Evolutionary conservation across 2,797 vertebrate genomes (phyloP).

Genomic region (Trichosurus vulpecula): DNA sequence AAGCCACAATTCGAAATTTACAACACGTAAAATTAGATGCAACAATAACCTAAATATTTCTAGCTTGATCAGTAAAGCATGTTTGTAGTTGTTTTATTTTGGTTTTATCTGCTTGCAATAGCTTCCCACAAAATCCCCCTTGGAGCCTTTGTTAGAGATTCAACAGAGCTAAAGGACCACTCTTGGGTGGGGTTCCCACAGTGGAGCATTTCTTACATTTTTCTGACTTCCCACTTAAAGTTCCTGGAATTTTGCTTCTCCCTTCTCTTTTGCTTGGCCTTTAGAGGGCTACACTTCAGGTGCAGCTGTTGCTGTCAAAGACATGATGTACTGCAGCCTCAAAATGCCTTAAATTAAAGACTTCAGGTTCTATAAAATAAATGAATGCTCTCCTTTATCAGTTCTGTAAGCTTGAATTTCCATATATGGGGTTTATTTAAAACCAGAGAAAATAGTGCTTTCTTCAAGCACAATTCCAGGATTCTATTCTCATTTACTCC

Average conservation of each 20-base stretch:
- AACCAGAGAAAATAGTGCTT: not conserved
- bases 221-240: not conserved
- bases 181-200: not conserved
- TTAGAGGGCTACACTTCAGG: constrained; percentile 11
- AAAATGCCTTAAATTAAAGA: not conserved
- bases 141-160: not conserved
- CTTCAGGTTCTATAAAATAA: not conserved
- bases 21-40: not conserved
- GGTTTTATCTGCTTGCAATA: not conserved
- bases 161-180: not conserved
- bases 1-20: not conserved
- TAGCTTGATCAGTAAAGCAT: not conserved
- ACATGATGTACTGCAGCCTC: not conserved
- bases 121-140: not conserved
- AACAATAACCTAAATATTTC: not conserved
- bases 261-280: constrained; percentile 11
- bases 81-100: not conserved
- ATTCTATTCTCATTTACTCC: not conserved
- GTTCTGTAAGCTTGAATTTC: not conserved
- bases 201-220: not conserved
- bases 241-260: not conserved
- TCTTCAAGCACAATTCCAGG: not conserved
- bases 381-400: not conserved
- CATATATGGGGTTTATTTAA: not conserved
- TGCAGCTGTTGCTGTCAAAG: not conserved